These are phyloP conservation scores for Threskiornis aethiopicus DNA, from an alignment of 2,797 vertebrate species.

Conservation along the genomic window DNA sequence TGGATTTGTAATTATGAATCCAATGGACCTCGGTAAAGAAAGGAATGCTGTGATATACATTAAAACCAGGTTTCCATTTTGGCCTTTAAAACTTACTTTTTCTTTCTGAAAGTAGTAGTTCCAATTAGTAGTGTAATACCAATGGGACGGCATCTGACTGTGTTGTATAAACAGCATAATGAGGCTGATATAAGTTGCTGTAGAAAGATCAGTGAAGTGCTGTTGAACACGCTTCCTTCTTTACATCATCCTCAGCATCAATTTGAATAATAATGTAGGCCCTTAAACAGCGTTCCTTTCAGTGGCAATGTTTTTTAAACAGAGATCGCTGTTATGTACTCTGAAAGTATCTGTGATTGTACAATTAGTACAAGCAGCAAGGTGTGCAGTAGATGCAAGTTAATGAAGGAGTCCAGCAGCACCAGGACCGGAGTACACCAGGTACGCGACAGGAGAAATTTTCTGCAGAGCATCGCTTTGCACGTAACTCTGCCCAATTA, in stretches of 20 bases:
- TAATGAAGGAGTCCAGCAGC: neutral
- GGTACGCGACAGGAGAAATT: neutral
- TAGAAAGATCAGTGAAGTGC: slow-evolving; percentile 58
- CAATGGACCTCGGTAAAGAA: neutral
- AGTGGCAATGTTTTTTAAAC: slow-evolving; percentile 30
- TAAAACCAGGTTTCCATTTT: neutral
- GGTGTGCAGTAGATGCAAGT: neutral
- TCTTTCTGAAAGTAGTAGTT: neutral
- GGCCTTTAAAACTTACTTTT: neutral
- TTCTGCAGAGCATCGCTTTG: neutral
- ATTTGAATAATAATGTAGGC: slow-evolving; percentile 63
- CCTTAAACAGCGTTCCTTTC: slow-evolving; percentile 35
- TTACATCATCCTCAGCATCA: slow-evolving; percentile 58
- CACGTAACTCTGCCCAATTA: neutral
- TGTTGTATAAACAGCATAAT: slow-evolving; percentile 48
- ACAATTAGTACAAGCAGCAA: neutral
- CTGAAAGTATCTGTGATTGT: neutral
- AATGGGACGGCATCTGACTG: neutral
- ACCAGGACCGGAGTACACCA: accelerated
- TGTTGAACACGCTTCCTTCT: slow-evolving; percentile 54
- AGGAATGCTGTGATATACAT: neutral
- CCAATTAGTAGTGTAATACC: slow-evolving; percentile 33
- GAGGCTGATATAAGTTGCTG: slow-evolving; percentile 33
- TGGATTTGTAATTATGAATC: neutral
- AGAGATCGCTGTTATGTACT: neutral